Base-by-base conservation (phyloP, 1,140 invertebrate genomes). In the Campoletis sonorensis region DNA sequence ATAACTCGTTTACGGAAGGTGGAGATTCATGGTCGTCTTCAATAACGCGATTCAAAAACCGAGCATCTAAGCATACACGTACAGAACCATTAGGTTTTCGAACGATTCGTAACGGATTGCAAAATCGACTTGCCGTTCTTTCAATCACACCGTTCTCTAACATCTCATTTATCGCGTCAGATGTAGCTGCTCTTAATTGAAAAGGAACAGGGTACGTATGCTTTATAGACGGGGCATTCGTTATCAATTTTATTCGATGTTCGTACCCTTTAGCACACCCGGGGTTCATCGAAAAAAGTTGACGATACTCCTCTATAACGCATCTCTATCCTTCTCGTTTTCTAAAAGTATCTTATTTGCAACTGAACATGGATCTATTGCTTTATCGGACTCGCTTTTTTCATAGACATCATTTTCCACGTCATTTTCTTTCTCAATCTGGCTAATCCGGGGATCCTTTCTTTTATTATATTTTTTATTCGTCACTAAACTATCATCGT, bases 71-170 rank as follows among this genome's bases (percentile, higher is more conserved):
- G 45, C 79, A 80, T 1, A 72, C 21, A 4, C 49, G 45, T 23
- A 80, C 49, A 21, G 33, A 37, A 30, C 79, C 79, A 18, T 80
- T 45, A 5, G 49, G 21, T 30, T 54, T 80, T 21, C 51, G 21
- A 23, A 80, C 79, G 18, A 80, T 49, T 72, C 79, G 37, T 37
- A 80, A 49, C 5, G 79, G 79, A 80, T 80, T 80, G 51, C 79
- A 80, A 49, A 49, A 80, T 23, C 10, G 68, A 51, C 79, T 80
- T 1, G 16, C 71, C 18, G 79, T 49, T 21, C 67, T 33, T 73
- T 80, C 79, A 26, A 80, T 80, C 5, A 80, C 51, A n/a, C 79
- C 79, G 11, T 54, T n/a, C 51, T 18, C 21, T 30, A 80, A 3
- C 68, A 80, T 80, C 23, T 23, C 3, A 26, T 72, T 26, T n/a